Percentiles rank a stretch among this genome's conserved stretches.
phyloP scores from a whole-genome alignment of 2,888 invertebrate species.

The Heteropelma amictum region DNA sequence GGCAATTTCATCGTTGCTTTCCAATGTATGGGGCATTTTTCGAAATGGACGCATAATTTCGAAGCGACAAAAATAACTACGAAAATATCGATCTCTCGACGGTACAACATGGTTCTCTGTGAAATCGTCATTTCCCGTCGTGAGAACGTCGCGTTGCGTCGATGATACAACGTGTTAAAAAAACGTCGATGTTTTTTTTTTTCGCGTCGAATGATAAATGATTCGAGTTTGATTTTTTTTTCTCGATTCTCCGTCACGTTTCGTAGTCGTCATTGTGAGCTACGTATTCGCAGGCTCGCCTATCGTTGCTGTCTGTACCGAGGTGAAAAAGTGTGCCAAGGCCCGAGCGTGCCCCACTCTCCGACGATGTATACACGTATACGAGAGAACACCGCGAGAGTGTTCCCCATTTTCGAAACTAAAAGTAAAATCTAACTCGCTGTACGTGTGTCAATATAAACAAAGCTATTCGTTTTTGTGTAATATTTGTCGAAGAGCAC shows the following conservation, averaged over 20 bases:
- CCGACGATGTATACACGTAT: neutral
- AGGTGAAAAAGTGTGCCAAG: constrained; percentile 76
- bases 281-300: constrained; percentile 47
- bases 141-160: too few species aligned
- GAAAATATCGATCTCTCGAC: neutral
- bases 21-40: too few species aligned
- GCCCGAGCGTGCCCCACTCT: constrained; percentile 65
- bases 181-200: neutral
- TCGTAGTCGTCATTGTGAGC: constrained; percentile 16
- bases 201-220: too few species aligned
- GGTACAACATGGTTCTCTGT: too few species aligned
- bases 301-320: constrained; percentile 53
- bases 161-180: too few species aligned
- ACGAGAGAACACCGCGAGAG: neutral
- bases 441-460: constrained; percentile 53
- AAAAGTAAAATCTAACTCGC: constrained; percentile 78
- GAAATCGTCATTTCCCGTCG: too few species aligned
- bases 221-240: neutral
- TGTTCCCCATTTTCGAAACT: constrained; percentile 76
- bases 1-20: too few species aligned
- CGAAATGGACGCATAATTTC: too few species aligned
- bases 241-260: constrained; percentile 25
- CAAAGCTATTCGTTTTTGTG: too few species aligned
- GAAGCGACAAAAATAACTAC: neutral
- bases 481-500: too few species aligned